phyloP scores from a whole-genome alignment of 2,888 invertebrate genomes.

The Gasteruption jaculator region DNA sequence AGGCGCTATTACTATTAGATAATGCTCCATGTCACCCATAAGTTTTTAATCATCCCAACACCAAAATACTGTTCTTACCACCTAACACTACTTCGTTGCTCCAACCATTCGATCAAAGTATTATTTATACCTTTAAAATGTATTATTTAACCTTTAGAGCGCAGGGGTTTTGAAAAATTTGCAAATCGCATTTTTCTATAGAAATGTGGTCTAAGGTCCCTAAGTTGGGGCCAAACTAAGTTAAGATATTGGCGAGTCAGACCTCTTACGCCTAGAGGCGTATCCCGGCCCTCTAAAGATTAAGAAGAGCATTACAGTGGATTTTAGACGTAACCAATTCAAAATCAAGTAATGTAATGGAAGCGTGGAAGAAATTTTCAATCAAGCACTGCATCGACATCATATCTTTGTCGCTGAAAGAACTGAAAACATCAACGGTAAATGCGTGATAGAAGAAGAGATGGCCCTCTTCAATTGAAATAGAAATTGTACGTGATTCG shows the following conservation, averaged over 20 bases:
- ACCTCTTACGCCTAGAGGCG: too few relatives aligned
- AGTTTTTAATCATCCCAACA: constrained; percentile 1
- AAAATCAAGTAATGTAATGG: constrained; percentile 16
- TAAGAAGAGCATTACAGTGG: constrained; percentile 11
- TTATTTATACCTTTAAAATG: constrained; percentile 7
- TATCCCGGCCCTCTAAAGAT: too few relatives aligned
- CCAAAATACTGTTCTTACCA: constrained; percentile 10
- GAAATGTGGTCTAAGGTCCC: too few relatives aligned
- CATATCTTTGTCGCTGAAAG: constrained; percentile 11
- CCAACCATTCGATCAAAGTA: constrained; percentile 13
- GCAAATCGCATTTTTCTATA: too few relatives aligned
- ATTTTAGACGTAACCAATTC: constrained; percentile 12
- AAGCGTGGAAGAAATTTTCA: constrained; percentile 17
- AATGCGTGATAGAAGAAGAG: constrained; percentile 16
- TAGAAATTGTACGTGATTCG: constrained; percentile 13
- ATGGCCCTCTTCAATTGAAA: constrained; percentile 14
- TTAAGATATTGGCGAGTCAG: too few relatives aligned
- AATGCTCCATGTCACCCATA: constrained; percentile 6
- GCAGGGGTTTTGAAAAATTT: too few relatives aligned
- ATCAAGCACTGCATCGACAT: constrained; percentile 14
- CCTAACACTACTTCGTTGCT: constrained; percentile 8
- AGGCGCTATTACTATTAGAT: constrained; percentile 7
- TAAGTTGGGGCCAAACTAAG: too few relatives aligned
- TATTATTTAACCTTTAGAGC: too few relatives aligned
- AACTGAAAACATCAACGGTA: constrained; percentile 7